Conservation (phyloP, 2,113 vertebrate species). For the Lamprotornis superbus region DNA sequence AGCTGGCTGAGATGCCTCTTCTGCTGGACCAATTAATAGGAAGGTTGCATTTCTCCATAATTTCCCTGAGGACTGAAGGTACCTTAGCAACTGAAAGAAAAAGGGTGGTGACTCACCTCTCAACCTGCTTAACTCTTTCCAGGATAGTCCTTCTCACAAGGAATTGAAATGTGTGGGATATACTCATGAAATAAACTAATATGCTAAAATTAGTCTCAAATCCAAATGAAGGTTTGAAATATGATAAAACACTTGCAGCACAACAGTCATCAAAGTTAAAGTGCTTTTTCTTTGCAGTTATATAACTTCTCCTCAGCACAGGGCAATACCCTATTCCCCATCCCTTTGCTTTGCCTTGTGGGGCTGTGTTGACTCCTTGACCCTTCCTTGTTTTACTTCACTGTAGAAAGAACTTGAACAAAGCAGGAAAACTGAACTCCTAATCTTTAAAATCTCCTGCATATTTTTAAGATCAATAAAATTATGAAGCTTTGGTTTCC, state of each 20-base stretch:
- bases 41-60: not conserved
- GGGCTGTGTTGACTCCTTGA: not conserved
- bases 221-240: not conserved
- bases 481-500: not conserved
- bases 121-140: not conserved
- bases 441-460: not conserved
- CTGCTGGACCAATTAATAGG: not conserved
- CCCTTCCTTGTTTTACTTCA: not conserved
- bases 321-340: not conserved
- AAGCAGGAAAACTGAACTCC: not conserved
- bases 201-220: not conserved
- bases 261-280: not conserved
- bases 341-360: not conserved
- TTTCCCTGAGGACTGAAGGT: not conserved
- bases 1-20: not conserved
- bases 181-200: not conserved
- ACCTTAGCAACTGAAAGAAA: not conserved
- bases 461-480: not conserved
- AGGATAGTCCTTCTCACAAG: not conserved
- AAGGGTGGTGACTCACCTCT: not conserved
- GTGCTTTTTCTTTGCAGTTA: not conserved
- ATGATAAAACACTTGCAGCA: not conserved
- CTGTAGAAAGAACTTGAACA: not conserved
- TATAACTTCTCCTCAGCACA: not conserved
- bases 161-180: not conserved